Evolutionary conservation across 30 jellyfish, hydroid and myxozoan genomes (phyloP).

Genomic region (Chrysaora quinquecirrha): DNA sequence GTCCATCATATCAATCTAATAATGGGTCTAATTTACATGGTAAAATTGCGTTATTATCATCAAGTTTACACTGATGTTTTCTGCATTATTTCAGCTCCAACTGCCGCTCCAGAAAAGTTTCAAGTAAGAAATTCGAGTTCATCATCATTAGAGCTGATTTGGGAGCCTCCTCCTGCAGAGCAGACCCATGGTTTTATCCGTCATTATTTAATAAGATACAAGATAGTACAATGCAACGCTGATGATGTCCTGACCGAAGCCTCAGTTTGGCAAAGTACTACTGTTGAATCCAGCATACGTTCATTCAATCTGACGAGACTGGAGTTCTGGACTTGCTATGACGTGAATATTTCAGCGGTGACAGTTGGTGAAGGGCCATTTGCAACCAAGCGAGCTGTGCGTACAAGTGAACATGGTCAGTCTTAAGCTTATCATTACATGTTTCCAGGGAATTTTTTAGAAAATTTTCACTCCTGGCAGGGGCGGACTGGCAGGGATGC

Average conservation of each 20-base stretch:
- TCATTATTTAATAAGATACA: slow-evolving; percentile 7
- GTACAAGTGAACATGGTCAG: slow-evolving; percentile 43
- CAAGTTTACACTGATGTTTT: no score
- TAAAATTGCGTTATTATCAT: no score
- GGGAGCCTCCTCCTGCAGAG: slow-evolving; percentile 11
- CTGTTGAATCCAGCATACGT: background rate
- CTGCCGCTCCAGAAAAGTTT: slow-evolving; percentile 15
- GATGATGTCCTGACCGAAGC: background rate
- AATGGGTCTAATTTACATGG: no score
- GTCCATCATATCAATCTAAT: no score
- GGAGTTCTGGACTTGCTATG: slow-evolving; percentile 37
- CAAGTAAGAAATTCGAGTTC: background rate
- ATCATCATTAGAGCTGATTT: background rate
- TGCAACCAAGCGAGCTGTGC: background rate
- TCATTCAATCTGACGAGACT: background rate
- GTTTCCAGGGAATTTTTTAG: no score
- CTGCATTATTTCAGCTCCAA: slow-evolving; percentile 30
- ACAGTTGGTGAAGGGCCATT: slow-evolving; percentile 42
- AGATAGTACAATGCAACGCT: slow-evolving; percentile 3
- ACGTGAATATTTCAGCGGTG: slow-evolving; percentile 32
- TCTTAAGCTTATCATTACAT: no score
- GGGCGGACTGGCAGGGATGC: no score
- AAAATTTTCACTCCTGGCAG: no score
- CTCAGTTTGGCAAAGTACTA: background rate
- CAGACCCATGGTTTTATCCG: slow-evolving; percentile 24